Conservation (phyloP, 2,888 invertebrate genomes). For the Pachymerium ferrugineum region DNA sequence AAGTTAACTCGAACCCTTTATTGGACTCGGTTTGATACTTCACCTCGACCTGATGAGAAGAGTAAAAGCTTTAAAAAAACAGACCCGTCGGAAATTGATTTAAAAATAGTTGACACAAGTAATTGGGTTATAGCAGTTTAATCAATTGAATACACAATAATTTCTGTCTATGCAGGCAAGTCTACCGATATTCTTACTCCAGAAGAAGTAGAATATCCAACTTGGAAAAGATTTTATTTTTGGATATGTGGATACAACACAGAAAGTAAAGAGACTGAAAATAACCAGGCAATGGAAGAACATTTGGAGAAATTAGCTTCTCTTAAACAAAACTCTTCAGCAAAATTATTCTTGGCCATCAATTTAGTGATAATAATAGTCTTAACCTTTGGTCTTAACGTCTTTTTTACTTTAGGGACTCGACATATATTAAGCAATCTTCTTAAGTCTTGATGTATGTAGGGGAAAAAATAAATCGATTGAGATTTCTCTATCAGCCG, state of each 20-base stretch:
- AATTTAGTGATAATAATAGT: slow-evolving; percentile 39
- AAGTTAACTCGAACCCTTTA: slow-evolving; percentile 28
- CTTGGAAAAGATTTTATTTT: slow-evolving; percentile 23
- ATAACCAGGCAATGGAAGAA: neutral
- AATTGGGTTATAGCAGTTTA: too few species aligned
- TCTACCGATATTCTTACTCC: neutral
- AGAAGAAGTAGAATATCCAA: neutral
- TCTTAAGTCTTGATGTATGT: neutral
- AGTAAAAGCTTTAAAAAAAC: neutral
- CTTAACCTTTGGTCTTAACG: neutral
- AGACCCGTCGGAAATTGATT: neutral
- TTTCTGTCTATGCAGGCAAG: neutral
- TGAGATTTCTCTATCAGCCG: too few species aligned
- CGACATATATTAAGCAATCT: neutral
- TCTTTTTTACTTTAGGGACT: neutral
- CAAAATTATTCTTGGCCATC: slow-evolving; percentile 37
- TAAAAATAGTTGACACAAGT: neutral
- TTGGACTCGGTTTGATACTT: slow-evolving; percentile 19
- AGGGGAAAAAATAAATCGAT: neutral
- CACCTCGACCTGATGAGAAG: slow-evolving; percentile 2
- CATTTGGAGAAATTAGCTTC: slow-evolving; percentile 15
- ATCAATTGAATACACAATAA: neutral
- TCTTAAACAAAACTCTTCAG: neutral
- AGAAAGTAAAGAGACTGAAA: neutral
- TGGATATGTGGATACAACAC: slow-evolving; percentile 25